Evolutionary conservation across 2,888 invertebrate species (phyloP), one percentile per base, ranked within the genome.

Genomic region (Tetropium fuscum): DNA sequence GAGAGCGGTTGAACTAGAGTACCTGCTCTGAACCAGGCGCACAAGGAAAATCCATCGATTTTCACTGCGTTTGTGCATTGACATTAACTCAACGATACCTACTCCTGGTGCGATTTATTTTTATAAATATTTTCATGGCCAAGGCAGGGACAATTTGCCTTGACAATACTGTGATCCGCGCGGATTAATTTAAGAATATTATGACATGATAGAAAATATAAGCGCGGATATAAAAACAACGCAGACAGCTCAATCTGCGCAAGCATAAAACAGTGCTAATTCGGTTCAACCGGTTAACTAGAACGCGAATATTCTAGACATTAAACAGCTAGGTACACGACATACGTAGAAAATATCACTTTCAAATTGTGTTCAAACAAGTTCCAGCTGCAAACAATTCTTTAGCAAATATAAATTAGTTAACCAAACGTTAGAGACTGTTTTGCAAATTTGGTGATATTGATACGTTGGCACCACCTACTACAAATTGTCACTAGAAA

Each of bases 271-370:
- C n/a, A n/a, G n/a, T n/a, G n/a, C n/a, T n/a, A n/a, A n/a, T n/a
- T n/a, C n/a, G n/a, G n/a, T n/a, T 22, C 18, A 15, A 22, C 22
- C 30, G 13, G 36, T 36, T 15, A 30, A 45, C 4, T 30, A n/a
- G 11, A 51, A 27, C 8, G 34, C 8, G 51, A 51, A 51, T 51
- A 51, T 51, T 51, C 51, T 51, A 51, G 51, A 51, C 22, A 18
- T 18, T 27, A 13, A 25, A 27, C n/a, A n/a, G n/a, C n/a, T n/a
- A n/a, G 30, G n/a, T n/a, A 30, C 8, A 3, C 30, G 8, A 30
- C 32, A n/a, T 10, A 10, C 32, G 6, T n/a, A 10, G 3, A 10
- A 5, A n/a, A 10, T 32, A 11, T 32, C 32, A 13, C 5, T 30
- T 11, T 8, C 13, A 32, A 32, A 32, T 27, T n/a, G 10, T 32